Conservation (phyloP, 1,140 invertebrate species). For the Pogonomyrmex barbatus region DNA sequence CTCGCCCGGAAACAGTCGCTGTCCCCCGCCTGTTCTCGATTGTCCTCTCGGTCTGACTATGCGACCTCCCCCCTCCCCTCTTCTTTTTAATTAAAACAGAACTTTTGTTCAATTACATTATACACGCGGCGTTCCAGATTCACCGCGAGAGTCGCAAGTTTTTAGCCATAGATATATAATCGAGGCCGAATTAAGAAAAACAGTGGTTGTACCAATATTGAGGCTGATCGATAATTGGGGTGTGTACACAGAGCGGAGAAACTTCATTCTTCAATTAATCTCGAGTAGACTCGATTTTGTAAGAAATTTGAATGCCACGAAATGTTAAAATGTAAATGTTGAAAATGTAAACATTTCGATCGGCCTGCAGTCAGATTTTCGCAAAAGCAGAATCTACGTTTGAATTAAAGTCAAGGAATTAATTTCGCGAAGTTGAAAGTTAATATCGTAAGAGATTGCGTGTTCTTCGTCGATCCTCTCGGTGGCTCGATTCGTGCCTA, state of each 20-base stretch:
- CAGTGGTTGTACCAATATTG: background rate
- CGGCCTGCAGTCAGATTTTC: background rate
- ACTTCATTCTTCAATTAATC: background rate
- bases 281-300: background rate
- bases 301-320: background rate
- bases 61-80: background rate
- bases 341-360: background rate
- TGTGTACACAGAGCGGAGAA: background rate
- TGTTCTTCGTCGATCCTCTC: background rate
- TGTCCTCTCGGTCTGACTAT: slow-evolving; percentile 39
- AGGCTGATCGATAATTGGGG: slow-evolving; percentile 18
- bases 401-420: background rate
- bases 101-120: slow-evolving; percentile 59
- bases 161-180: background rate
- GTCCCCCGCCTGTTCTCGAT: slow-evolving; percentile 26
- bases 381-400: background rate
- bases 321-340: background rate
- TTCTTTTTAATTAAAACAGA: slow-evolving; percentile 59
- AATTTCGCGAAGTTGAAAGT: background rate
- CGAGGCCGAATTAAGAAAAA: slow-evolving; percentile 27
- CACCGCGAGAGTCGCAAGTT: slow-evolving; percentile 12
- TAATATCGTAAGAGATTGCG: background rate
- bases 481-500: background rate
- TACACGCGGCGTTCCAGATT: slow-evolving; percentile 14
- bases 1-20: slow-evolving; percentile 3